Base-by-base conservation (phyloP, 2,888 invertebrate species). In the Scaeva pyrastri region DNA sequence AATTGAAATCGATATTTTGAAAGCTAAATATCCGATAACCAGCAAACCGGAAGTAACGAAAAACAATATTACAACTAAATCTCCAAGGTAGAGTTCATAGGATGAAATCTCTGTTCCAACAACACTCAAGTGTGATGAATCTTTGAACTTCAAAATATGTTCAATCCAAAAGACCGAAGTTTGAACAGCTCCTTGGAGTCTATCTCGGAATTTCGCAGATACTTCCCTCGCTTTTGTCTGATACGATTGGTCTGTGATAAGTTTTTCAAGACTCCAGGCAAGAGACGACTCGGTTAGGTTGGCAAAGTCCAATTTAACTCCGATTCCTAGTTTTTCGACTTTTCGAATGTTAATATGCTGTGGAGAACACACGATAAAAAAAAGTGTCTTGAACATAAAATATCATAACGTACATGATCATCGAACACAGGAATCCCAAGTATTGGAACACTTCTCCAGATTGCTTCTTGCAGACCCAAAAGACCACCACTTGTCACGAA, bases 401-500 rank as follows among this genome's bases (percentile, higher is more conserved):
- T 60, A 1, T 60, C 1, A 55, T 31, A 36, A 72, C 39, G 56
- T 70, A 89, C 88, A 87, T 93, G 93, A 76, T 93, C 93, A 1
- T 89, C 90, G 66, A 91, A 93, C 3, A 93, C 89, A 0, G 93
- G 93, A 12, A 93, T 88, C 1, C 93, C 93, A 12, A 93, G 64
- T 62, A 93, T 89, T 0, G 93, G 93, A 0, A 93, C 92, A 82
- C 91, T 91, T 5, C 93, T 89, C 21, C 91, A 88, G n/a, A 93
- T 90, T 0, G 92, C 91, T 84, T 93, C 93, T 88, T 93, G 93
- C 8, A 92, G 87, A 39, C 92, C 90, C 36, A 93, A 88, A 2
- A 92, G 82, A 66, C 92, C 92, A 0, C 93, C 93, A 74, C 93
- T 93, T 74, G 92, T 92, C 5, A 93, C 91, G 84, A 93, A 93